Conservation (phyloP, 2,113 vertebrate species). For the Bubo bubo region DNA sequence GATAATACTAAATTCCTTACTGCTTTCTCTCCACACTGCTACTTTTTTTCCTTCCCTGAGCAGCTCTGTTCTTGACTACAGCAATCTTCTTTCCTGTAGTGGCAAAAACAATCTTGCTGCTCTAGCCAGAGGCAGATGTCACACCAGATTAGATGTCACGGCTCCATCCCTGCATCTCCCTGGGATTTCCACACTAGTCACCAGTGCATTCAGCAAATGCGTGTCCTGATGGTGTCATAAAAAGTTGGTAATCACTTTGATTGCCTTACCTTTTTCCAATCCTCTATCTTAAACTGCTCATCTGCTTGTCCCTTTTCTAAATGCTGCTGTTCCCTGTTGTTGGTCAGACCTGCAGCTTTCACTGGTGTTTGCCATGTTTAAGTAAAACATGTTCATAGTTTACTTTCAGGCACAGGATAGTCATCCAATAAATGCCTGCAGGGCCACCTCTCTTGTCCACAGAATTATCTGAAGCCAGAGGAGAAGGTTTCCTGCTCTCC, state of each 20-base stretch:
- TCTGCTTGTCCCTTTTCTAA: not conserved
- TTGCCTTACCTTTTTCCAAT: not conserved
- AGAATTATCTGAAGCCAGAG: not conserved
- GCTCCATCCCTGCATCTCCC: not conserved
- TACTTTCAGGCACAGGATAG: not conserved
- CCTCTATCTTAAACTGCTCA: not conserved
- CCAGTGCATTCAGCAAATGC: not conserved
- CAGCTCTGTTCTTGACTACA: not conserved
- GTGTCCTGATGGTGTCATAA: not conserved
- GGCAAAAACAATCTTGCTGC: not conserved
- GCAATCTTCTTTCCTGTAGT: not conserved
- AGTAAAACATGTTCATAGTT: not conserved
- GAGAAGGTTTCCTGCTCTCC: not conserved
- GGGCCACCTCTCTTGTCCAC: not conserved
- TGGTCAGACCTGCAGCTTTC: not conserved
- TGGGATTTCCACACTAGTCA: not conserved
- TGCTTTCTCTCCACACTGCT: not conserved
- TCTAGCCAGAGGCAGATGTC: not conserved
- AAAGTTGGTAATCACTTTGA: not conserved
- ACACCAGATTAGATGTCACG: not conserved
- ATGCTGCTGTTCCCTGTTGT: not conserved
- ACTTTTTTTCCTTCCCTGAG: not conserved
- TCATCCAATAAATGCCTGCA: not conserved
- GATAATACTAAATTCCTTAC: not conserved
- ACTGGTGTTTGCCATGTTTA: not conserved